Evolutionary conservation across 2,113 vertebrate species (phyloP).

Genomic region (Halichoeres trimaculatus): DNA sequence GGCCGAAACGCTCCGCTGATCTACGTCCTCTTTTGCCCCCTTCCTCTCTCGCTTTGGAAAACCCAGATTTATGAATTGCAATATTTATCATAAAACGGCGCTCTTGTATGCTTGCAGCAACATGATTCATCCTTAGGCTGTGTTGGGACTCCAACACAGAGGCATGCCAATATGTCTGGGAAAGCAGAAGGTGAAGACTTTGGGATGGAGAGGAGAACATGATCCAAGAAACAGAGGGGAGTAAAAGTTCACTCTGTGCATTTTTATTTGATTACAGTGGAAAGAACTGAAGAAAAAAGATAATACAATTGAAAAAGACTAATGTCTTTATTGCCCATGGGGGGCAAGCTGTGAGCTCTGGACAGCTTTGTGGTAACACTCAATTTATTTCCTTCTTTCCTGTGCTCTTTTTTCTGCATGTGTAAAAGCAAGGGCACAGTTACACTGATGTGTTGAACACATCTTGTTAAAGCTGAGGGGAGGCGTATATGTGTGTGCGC

Average conservation of each 20-base stretch:
- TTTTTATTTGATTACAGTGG: slow-evolving; percentile 74
- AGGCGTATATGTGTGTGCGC: slow-evolving; percentile 52
- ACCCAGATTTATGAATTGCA: slow-evolving; percentile 81
- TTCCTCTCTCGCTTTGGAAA: slow-evolving; percentile 55
- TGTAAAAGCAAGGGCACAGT: slow-evolving; percentile 59
- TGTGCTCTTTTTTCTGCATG: slow-evolving; percentile 28
- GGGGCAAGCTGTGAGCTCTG: slow-evolving; percentile 69
- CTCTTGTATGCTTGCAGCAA: slow-evolving; percentile 78
- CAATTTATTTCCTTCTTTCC: slow-evolving; percentile 75
- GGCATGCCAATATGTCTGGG: slow-evolving; percentile 84
- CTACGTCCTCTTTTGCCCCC: slow-evolving; percentile 39
- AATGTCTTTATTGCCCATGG: slow-evolving; percentile 73
- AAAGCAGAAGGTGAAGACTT: slow-evolving; percentile 80
- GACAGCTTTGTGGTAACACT: slow-evolving; percentile 76
- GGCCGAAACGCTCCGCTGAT: slow-evolving; percentile 55
- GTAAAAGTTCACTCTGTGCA: slow-evolving; percentile 81
- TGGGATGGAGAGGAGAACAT: slow-evolving; percentile 67
- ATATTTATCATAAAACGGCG: slow-evolving; percentile 80
- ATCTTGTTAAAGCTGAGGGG: slow-evolving; percentile 70
- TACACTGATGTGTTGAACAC: slow-evolving; percentile 76
- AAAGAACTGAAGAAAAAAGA: slow-evolving; percentile 72
- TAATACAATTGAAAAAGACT: slow-evolving; percentile 73
- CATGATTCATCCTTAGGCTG: slow-evolving; percentile 81
- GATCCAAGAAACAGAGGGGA: slow-evolving; percentile 74
- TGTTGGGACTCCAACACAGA: slow-evolving; percentile 75